phyloP scores from a whole-genome alignment of 2,113 vertebrate genomes.

The cat (Felis catus) region DNA sequence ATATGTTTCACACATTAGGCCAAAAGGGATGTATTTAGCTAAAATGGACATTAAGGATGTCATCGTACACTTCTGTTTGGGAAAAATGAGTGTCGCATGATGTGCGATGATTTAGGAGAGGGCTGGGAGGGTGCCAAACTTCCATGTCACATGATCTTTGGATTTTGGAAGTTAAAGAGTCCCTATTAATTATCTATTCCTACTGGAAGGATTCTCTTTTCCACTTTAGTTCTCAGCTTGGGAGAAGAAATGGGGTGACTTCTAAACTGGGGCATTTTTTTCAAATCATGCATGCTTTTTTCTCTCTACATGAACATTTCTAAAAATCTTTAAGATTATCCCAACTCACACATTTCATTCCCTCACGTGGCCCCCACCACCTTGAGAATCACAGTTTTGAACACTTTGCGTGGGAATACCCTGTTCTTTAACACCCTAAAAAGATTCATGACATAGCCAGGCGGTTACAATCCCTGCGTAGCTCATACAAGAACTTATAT shows the following conservation, averaged over 20 bases:
- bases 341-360: neutral
- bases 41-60: conserved; percentile 47
- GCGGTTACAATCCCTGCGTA: neutral
- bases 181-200: conserved; percentile 29
- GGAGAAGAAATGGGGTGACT: neutral
- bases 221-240: neutral
- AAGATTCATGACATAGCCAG: neutral
- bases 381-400: neutral
- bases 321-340: conserved; percentile 1
- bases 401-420: neutral
- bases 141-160: neutral
- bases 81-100: conserved; percentile 47
- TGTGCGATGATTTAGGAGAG: conserved; percentile 12
- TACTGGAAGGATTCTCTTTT: conserved; percentile 27
- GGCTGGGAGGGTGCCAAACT: neutral
- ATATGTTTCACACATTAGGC: neutral
- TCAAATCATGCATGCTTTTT: neutral
- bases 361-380: neutral
- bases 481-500: neutral
- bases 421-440: neutral
- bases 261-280: neutral
- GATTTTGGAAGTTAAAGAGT: neutral
- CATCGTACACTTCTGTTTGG: conserved; percentile 52
- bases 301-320: neutral
- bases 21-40: conserved; percentile 52